A percentile compares a stretch with the other conserved stretches of the same genome.
phyloP scores from a whole-genome alignment of 2,888 invertebrate genomes.

The Unio pictorum region DNA sequence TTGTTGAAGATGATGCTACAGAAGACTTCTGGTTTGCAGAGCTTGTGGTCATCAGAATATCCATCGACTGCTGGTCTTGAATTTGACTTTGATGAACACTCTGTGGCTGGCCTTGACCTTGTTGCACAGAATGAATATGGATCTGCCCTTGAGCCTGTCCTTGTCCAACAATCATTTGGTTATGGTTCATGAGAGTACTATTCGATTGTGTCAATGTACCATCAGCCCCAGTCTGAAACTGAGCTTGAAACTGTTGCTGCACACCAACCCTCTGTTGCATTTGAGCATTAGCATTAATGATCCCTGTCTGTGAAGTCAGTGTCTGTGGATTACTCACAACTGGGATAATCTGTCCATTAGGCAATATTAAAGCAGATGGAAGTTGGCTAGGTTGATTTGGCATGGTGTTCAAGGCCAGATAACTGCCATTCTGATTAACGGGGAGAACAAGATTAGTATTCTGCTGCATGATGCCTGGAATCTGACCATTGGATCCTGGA shows the following conservation, averaged over 20 bases:
- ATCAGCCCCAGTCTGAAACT: slow-evolving; percentile 17
- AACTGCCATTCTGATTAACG: slow-evolving; percentile 44
- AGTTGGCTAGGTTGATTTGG: slow-evolving; percentile 58
- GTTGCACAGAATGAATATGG: too few species aligned
- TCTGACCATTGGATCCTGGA: slow-evolving; percentile 15
- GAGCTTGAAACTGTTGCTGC: slow-evolving; percentile 18
- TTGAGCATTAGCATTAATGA: slow-evolving; percentile 19
- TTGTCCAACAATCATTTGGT: neutral
- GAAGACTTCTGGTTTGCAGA: slow-evolving; percentile 8
- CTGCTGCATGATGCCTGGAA: slow-evolving; percentile 31
- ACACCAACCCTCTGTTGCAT: slow-evolving; percentile 23
- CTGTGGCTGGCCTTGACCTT: neutral
- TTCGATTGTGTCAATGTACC: slow-evolving; percentile 6
- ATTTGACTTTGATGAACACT: neutral
- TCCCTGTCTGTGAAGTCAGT: slow-evolving; percentile 16
- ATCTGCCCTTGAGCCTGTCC: neutral
- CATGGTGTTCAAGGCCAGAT: slow-evolving; percentile 48
- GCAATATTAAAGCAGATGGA: slow-evolving; percentile 70
- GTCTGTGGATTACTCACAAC: slow-evolving; percentile 70
- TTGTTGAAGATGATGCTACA: slow-evolving; percentile 11
- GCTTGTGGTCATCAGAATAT: slow-evolving; percentile 26
- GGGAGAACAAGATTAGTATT: slow-evolving; percentile 31
- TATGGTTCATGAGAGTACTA: neutral
- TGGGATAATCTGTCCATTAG: slow-evolving; percentile 71
- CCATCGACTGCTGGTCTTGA: slow-evolving; percentile 6